These are phyloP conservation scores for Pollenia angustigena DNA, from an alignment of 2,888 invertebrate genomes.

Conservation along the genomic window DNA sequence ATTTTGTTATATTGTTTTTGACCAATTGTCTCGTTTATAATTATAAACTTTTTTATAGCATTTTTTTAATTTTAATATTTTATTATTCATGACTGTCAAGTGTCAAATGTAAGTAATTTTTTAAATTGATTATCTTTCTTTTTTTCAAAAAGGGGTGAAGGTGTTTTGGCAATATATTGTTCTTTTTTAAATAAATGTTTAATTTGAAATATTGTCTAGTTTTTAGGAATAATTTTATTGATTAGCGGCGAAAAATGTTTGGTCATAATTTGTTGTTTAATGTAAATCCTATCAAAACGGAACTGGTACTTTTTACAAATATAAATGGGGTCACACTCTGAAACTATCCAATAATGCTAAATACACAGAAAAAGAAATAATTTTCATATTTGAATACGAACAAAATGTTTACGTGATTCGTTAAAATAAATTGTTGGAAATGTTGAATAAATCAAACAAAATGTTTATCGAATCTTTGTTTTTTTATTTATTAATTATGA, in stretches of 20 bases:
- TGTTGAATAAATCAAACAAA: too few relatives aligned
- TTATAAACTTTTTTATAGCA: neutral
- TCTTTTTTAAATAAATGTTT: conserved; percentile 3
- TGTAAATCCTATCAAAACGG: too few relatives aligned
- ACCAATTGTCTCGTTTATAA: neutral
- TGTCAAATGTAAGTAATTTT: conserved; percentile 45
- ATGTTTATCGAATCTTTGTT: too few relatives aligned
- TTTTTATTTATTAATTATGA: too few relatives aligned
- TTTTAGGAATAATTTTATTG: conserved; percentile 1
- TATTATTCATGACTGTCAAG: conserved; percentile 54
- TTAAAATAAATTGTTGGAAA: too few relatives aligned
- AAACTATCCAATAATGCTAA: too few relatives aligned
- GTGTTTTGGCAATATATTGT: neutral
- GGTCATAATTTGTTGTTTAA: too few relatives aligned
- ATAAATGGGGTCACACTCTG: too few relatives aligned
- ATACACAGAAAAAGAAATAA: too few relatives aligned
- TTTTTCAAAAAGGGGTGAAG: neutral
- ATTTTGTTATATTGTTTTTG: neutral
- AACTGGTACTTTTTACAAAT: too few relatives aligned
- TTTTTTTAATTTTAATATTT: conserved; percentile 6
- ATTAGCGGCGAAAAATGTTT: neutral
- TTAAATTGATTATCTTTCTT: conserved; percentile 17
- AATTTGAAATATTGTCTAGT: conserved; percentile 4
- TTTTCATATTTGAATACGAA: too few relatives aligned
- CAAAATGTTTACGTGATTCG: too few relatives aligned